These are phyloP conservation scores for Tricholaema leucomelas DNA, from an alignment of 2,113 vertebrate species.

Conservation along the genomic window DNA sequence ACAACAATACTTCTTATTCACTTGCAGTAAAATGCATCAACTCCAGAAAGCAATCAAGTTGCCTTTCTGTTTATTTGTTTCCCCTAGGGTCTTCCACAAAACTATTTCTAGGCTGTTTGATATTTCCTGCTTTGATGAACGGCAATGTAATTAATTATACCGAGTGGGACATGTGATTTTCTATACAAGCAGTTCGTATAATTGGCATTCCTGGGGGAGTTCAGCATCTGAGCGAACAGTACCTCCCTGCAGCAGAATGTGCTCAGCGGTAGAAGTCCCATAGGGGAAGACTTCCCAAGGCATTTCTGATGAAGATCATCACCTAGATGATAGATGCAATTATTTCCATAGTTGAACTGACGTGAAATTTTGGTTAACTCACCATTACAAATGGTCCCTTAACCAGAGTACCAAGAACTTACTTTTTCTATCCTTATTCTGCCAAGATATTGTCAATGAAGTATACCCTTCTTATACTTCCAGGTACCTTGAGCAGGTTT, in stretches of 20 bases:
- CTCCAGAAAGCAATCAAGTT: not conserved
- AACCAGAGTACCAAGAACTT: not conserved
- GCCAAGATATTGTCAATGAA: not conserved
- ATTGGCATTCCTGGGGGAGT: not conserved
- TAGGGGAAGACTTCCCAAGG: not conserved
- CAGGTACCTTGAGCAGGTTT: not conserved
- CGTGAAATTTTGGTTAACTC: not conserved
- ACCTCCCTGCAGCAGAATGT: not conserved
- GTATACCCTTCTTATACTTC: not conserved
- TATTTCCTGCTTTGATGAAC: not conserved
- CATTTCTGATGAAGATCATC: not conserved
- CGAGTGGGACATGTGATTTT: not conserved
- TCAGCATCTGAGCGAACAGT: not conserved
- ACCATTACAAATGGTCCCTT: not conserved
- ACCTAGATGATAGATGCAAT: not conserved
- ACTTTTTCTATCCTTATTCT: not conserved
- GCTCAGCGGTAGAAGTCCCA: accelerated
- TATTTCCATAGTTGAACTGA: not conserved
- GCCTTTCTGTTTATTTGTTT: not conserved
- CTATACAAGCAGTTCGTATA: not conserved
- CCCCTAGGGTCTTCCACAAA: not conserved
- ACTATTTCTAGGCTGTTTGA: not conserved
- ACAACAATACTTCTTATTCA: not conserved
- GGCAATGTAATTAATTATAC: accelerated
- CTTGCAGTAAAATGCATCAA: not conserved